A percentile compares a stretch with the other conserved stretches of the same genome.
phyloP scores from a whole-genome alignment of 2,797 vertebrate genomes.

The Columba guinea region DNA sequence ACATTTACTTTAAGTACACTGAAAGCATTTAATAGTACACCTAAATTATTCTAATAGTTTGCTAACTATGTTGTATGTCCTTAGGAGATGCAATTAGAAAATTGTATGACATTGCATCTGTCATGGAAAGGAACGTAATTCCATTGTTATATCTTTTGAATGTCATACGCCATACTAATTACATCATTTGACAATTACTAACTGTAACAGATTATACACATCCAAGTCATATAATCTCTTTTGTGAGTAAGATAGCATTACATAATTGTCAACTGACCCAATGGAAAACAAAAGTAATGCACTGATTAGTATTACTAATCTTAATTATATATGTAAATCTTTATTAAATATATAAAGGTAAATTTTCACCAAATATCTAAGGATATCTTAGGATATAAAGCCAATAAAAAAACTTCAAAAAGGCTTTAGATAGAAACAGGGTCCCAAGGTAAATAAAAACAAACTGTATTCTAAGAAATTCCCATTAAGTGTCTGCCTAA shows the following conservation, averaged over 20 bases:
- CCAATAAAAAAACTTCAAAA: not conserved
- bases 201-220: not conserved
- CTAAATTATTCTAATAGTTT: conserved; percentile 20
- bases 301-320: conserved; percentile 27
- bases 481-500: not conserved
- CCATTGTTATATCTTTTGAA: conserved; percentile 2
- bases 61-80: not conserved
- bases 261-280: conserved; percentile 25
- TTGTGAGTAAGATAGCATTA: not conserved
- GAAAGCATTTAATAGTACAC: conserved; percentile 25
- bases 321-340: conserved; percentile 43
- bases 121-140: not conserved
- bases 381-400: not conserved
- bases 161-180: conserved; percentile 3
- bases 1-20: not conserved
- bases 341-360: conserved; percentile 26
- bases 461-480: not conserved
- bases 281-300: conserved; percentile 19
- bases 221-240: not conserved
- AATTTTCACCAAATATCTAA: not conserved
- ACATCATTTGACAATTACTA: conserved; percentile 3
- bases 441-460: not conserved
- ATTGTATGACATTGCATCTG: not conserved
- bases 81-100: conserved; percentile 22
- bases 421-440: not conserved